These are phyloP conservation scores for Etheostoma nigrum DNA, from an alignment of 2,797 vertebrate genomes.

Conservation along the genomic window DNA sequence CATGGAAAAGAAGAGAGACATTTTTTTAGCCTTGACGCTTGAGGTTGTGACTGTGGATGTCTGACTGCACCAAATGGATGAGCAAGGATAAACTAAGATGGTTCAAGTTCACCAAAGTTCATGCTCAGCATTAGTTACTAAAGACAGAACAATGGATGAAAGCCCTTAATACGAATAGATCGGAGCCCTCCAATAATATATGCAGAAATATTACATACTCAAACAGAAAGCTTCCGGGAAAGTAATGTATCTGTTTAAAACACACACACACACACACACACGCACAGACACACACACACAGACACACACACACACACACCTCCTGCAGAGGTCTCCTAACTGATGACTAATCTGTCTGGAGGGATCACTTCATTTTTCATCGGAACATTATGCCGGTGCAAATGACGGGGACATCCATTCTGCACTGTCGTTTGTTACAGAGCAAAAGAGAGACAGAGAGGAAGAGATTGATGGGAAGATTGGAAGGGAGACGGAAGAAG, in stretches of 20 bases:
- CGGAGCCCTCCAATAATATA: constrained; percentile 52
- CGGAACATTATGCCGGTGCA: constrained; percentile 74
- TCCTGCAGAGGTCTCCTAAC: constrained; percentile 67
- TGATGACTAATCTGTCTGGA: constrained; percentile 79
- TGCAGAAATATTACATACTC: constrained; percentile 68
- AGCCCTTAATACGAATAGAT: constrained; percentile 57
- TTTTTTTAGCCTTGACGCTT: constrained; percentile 3
- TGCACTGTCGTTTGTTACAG: constrained; percentile 65
- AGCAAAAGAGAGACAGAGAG: constrained; percentile 22
- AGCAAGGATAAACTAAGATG: constrained; percentile 44
- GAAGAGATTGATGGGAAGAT: constrained; percentile 39
- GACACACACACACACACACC: constrained; percentile 13
- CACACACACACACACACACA: constrained; percentile 7
- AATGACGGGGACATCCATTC: constrained; percentile 81
- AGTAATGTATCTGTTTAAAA: constrained; percentile 56
- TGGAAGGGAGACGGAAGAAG: constrained; percentile 30
- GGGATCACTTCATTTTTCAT: constrained; percentile 82
- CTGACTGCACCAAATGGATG: constrained; percentile 26
- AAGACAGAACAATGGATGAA: constrained; percentile 51
- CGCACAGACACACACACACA: constrained; percentile 10
- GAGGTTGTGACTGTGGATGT: constrained; percentile 17
- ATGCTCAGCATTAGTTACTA: constrained; percentile 41
- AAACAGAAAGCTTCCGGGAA: constrained; percentile 56
- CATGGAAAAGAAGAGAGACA: constrained; percentile 11
- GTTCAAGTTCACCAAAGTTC: constrained; percentile 56